A percentile compares a stretch with the other conserved stretches of the same genome.
Evolutionary conservation across 2,888 invertebrate species (phyloP).

Genomic region (Leptothorax acervorum): DNA sequence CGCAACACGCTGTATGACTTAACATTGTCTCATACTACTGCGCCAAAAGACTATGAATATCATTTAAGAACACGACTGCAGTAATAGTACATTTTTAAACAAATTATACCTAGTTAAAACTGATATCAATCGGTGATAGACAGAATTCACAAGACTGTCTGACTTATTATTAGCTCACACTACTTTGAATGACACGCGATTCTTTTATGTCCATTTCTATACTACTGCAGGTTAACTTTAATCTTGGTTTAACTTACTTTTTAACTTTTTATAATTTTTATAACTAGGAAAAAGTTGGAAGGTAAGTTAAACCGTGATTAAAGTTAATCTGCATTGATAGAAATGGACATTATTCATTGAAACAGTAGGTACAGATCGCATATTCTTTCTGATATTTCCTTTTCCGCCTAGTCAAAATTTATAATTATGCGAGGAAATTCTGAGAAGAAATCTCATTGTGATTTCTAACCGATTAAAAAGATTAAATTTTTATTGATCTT

Average conservation of each 20-base stretch:
- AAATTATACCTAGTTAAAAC: background rate
- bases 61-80: background rate
- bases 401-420: background rate
- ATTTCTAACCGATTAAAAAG: background rate
- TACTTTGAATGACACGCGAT: background rate
- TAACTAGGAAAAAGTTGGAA: too few relatives aligned
- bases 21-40: conserved; percentile 4
- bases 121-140: background rate
- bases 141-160: background rate
- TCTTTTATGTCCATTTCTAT: background rate
- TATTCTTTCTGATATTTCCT: background rate
- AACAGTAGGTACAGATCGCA: background rate
- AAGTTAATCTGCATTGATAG: too few relatives aligned
- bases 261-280: too few relatives aligned
- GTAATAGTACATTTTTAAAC: background rate
- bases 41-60: background rate
- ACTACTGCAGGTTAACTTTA: too few relatives aligned
- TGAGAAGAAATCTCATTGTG: background rate
- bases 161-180: conserved; percentile 32
- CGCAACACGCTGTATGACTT: background rate
- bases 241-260: too few relatives aligned
- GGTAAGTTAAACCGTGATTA: too few relatives aligned
- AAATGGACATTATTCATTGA: background rate
- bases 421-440: background rate
- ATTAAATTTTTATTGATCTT: background rate